Evolutionary conservation across 2,797 vertebrate genomes (phyloP), one percentile per base, ranked within the genome.

Genomic region (Huso huso): DNA sequence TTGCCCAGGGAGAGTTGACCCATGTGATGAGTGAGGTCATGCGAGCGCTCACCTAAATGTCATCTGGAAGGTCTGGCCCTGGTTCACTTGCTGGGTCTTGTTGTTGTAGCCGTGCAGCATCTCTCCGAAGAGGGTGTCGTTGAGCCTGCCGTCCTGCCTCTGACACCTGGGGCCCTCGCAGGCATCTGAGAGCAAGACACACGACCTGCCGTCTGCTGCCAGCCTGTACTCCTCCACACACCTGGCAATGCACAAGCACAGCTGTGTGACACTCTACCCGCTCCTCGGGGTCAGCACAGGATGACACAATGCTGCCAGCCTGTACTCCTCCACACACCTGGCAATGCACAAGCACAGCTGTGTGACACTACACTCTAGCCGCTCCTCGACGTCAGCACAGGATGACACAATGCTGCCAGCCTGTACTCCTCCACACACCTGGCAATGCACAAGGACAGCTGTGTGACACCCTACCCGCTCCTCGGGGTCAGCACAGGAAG

Each of bases 31-130:
- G 59, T 61, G 10, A 12, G 11, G 3, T 15, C 48, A 10, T 18
- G 59, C 5, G 7, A 10, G 61, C 6, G 64, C 81, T 62, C 91
- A 99, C 97, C 97, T 87, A 87, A 99, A 99, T 23, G 92, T 97
- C 96, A 99, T 98, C 82, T 96, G 95, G 87, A 99, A 98, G 76
- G 98, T 93, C 81, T 95, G 94, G 49, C 95, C 95, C 80, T 96
- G 90, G 86, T 95, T 96, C 83, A 94, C 91, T 8, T 93, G 92
- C 78, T 96, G 93, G 60, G 79, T 95, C 82, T 93, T 93, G 87
- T 99, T 99, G 90, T 94, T 93, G 75, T 95, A 97, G 67, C 97
- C 97, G 0, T 93, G 97, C 51, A 99, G 89, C 94, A 99, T 99
- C 83, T 99, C 95, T 65, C 91, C 93, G 73, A 99, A 99, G 74